Conservation (phyloP, 2,113 vertebrate genomes). For the Emydura subglobosa region DNA sequence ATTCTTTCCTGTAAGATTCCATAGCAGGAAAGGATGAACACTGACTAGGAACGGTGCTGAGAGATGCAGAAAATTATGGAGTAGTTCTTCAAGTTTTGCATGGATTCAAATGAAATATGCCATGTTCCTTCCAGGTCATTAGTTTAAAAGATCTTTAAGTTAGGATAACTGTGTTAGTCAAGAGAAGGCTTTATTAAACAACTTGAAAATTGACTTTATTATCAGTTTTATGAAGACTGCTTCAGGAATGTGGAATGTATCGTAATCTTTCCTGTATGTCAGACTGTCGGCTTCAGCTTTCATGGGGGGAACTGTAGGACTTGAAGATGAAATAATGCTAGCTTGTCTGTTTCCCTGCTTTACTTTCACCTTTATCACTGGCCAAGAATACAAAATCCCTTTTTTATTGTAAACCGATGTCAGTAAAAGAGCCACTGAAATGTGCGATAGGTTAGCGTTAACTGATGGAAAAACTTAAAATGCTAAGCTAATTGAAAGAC, state of each 20-base stretch:
- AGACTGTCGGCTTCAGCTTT: slow-evolving; percentile 44
- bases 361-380: slow-evolving; percentile 58
- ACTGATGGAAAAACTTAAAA: slow-evolving; percentile 68
- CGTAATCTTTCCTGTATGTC: slow-evolving; percentile 66
- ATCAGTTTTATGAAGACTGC: slow-evolving; percentile 59
- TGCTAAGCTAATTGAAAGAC: slow-evolving; percentile 70
- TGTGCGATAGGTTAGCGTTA: not conserved
- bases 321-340: slow-evolving; percentile 56
- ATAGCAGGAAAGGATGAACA: slow-evolving; percentile 39
- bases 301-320: slow-evolving; percentile 38
- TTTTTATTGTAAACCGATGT: slow-evolving; percentile 64
- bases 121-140: slow-evolving; percentile 61
- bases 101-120: slow-evolving; percentile 54
- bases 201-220: slow-evolving; percentile 64
- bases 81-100: slow-evolving; percentile 51
- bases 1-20: slow-evolving; percentile 52
- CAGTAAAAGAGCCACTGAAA: slow-evolving; percentile 43
- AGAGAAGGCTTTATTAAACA: slow-evolving; percentile 54
- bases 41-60: slow-evolving; percentile 50
- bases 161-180: slow-evolving; percentile 69
- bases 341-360: not conserved
- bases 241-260: slow-evolving; percentile 64
- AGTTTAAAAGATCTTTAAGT: slow-evolving; percentile 74
- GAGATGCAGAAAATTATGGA: slow-evolving; percentile 31
- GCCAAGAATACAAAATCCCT: slow-evolving; percentile 35